Evolutionary conservation across 37 sponge, comb jelly and placozoan species (phyloP).

Genomic region (Oopsacas minuta): DNA sequence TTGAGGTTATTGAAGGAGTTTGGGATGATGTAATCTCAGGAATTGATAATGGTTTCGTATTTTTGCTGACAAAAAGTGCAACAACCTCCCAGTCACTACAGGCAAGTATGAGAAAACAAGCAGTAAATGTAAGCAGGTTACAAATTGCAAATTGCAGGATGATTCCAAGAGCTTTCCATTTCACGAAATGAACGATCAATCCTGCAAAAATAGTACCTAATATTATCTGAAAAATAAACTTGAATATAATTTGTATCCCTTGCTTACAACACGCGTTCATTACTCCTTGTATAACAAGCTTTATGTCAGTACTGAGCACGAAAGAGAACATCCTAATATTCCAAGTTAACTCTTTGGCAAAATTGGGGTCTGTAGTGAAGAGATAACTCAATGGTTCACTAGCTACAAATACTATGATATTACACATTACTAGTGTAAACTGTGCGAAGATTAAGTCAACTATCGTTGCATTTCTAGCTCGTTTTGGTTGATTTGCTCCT

Average conservation of each 20-base stretch:
- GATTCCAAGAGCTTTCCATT: constrained; percentile 8
- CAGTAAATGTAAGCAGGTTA: neutral
- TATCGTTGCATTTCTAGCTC: neutral
- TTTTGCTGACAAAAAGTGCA: neutral
- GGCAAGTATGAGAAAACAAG: neutral
- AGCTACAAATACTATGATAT: neutral
- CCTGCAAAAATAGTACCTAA: neutral
- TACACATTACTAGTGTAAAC: neutral
- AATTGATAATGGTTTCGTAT: too few species aligned
- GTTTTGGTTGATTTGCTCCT: neutral
- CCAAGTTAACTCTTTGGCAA: neutral
- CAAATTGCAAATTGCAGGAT: neutral
- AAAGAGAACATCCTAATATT: neutral
- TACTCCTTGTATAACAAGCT: neutral
- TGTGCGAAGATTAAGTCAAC: neutral
- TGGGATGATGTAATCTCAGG: too few species aligned
- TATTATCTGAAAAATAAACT: neutral
- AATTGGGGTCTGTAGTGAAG: neutral
- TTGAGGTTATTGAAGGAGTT: too few species aligned
- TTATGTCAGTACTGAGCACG: neutral
- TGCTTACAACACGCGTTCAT: neutral
- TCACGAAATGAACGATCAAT: neutral
- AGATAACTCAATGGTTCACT: neutral
- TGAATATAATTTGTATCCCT: neutral
- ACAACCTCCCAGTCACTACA: neutral